Base-by-base conservation (phyloP, 2,888 invertebrate species). In the Acrobasis repandana region DNA sequence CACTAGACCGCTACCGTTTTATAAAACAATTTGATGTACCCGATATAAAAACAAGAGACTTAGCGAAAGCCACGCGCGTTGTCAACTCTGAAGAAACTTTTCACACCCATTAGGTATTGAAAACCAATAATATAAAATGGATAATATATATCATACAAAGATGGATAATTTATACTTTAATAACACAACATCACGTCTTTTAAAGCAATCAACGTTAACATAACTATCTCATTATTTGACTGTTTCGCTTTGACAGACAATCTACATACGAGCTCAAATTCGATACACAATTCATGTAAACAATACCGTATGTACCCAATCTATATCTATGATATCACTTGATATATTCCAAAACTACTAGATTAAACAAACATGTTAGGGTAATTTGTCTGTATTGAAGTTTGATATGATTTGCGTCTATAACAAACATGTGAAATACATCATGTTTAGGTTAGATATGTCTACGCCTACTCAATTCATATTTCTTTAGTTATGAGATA, bases 321-420 rank as follows among this genome's bases (percentile, higher is more conserved):
- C 18, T 54, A 54, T 52, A 54, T 54, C 43, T n/a, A 20, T 54
- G 54, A 38, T 54, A 54, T 54, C 54, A 43, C 43, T 43, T 54
- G 14, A 54, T 54, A 18, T 38, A 54, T 38, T 54, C 54, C 54
- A 54, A 54, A 54, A 54, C 54, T 38, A 11, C 20, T 54, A 1
- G 38, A 14, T 8, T 34, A 34, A n/a, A 51, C 51, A 34, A 51
- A 51, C 38, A 38, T 54, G 52, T 36, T 36, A 9, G 34, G 8
- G 50, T 34, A 51, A 51, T 51, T 28, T 51, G n/a, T 50, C 28
- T 28, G 14, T 51, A 33, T 15, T 51, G 15, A 10, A 10, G 33
- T 20, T 50, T 50, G 28, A 28, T 50, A 50, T 50, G 28, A 14
- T 8, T 50, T 28, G 10, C 15, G 47, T 43, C 1, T 43, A 43